Base-by-base conservation (phyloP, 2,113 vertebrate species). In the Seriola quinqueradiata region DNA sequence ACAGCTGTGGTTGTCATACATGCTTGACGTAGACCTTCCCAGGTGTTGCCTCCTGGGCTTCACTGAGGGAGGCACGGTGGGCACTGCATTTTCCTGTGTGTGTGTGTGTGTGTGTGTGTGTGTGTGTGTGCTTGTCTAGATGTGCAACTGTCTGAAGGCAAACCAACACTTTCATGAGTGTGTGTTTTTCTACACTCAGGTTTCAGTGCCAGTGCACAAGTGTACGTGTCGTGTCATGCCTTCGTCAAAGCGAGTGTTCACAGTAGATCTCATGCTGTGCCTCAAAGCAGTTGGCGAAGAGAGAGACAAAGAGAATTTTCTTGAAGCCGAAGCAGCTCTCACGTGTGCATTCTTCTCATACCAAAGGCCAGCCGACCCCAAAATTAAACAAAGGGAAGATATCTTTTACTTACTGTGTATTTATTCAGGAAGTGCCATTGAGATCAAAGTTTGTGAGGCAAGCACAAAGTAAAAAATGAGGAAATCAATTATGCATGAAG, bases 21-120 rank as follows among this genome's bases (percentile, higher is more conserved):
- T 8, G 48, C 44, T 86, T 93, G 87, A 92, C 85, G 83, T 70
- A 89, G 32, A 82, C 21, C 65, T 69, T 82, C 82, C 83, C 92
- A 93, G 92, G 92, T 92, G 91, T 92, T 91, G 77, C 88, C 86
- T 87, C 86, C 83, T 68, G 83, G 85, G 75, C 68, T 81, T 73
- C 57, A 23, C 65, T 19, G 21, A 70, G 25, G 50, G 58, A 25
- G 38, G 58, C 74, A 77, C 48, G 16, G 70, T 32, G 57, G 73
- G 74, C 17, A 75, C 17, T 14, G 25, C 69, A 74, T 82, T 81
- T 72, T 75, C 77, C 28, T 42, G 8, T 55, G 44, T 69, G 25
- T 67, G 79, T 82, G 65, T 83, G 61, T 81, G 69, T 59, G 54
- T 74, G 55, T 59, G 40, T 10, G 28, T 66, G 23, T 64, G 70